Evolutionary conservation across 2,888 invertebrate genomes (phyloP), one percentile per base, ranked within the genome.

Genomic region (Caenorhabditis sp.): DNA sequence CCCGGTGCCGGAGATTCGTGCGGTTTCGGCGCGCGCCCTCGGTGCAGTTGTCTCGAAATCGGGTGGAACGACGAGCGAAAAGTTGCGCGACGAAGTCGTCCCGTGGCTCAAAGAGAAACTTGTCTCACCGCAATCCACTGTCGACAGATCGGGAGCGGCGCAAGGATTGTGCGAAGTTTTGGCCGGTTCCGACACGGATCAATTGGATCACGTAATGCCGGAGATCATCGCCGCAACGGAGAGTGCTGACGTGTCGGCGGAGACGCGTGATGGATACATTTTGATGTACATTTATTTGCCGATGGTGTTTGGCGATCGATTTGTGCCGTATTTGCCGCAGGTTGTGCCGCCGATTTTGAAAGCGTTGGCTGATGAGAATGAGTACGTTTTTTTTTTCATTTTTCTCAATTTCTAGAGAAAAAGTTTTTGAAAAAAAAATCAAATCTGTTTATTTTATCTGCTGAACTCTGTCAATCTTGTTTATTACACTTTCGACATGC

Each of bases 261-360:
- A 96, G 89, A 97, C 99, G 1, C 94, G 97, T 87, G 99, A 99
- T 90, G 99, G 99, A 54, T 99, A 99, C 90, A 96, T 99, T 76
- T 96, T 99, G 95, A 95, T 99, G 95, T 99, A 97, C 89, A 97
- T 99, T 87, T 99, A 97, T 90, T 94, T 99, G 93, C 99, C 99
- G 1, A 93, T 93, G 72, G 95, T 96, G 14, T 97, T 99, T 90
- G 95, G 94, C 6, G 92, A 93, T 77, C 94, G 95, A 88, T 99
- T 99, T 89, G 93, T 94, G 0, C 94, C 94, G 0, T 99, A 97
- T 89, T 93, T 97, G 86, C 94, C 96, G 0, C 94, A 94, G 88
- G 97, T 99, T 84, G 95, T 99, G 86, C 96, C 94, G 88, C 95
- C 97, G 0, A 96, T 99, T 81, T 91, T 99, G 37, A 94, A 95